Percentiles rank a stretch among this genome's conserved stretches.
These are phyloP conservation scores for Yponomeuta evonymella DNA, from an alignment of 2,888 invertebrate genomes.

Conservation along the genomic window DNA sequence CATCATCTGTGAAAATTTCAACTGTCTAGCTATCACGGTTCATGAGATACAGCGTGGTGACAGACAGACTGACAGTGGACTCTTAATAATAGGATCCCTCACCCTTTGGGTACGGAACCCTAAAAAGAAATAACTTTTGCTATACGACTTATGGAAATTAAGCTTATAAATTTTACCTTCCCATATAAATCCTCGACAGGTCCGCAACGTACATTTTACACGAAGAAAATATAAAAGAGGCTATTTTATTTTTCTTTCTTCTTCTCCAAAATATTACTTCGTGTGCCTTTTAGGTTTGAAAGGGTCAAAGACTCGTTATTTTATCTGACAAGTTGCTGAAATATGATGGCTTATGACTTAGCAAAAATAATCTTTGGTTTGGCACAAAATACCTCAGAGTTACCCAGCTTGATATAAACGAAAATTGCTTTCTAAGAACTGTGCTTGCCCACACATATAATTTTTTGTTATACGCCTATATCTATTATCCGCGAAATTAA, in stretches of 20 bases:
- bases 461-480: too few species aligned
- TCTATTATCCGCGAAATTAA: too few species aligned
- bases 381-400: too few species aligned
- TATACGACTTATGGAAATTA: conserved; percentile 13
- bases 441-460: too few species aligned
- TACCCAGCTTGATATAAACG: too few species aligned
- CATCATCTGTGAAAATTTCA: too few species aligned
- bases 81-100: too few species aligned
- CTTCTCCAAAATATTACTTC: background rate
- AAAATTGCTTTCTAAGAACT: too few species aligned
- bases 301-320: background rate
- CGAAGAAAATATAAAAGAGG: background rate
- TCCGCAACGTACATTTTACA: background rate
- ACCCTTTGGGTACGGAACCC: too few species aligned
- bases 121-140: conserved; percentile 11
- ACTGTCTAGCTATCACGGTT: too few species aligned
- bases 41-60: too few species aligned
- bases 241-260: background rate
- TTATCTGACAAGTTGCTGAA: background rate
- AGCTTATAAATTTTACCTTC: conserved; percentile 1
- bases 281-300: background rate
- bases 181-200: conserved; percentile 11
- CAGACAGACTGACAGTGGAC: too few species aligned
- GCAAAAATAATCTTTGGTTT: background rate
- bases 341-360: background rate